Evolutionary conservation across 2,888 invertebrate species (phyloP).

Genomic region (Agapostemon virescens): DNA sequence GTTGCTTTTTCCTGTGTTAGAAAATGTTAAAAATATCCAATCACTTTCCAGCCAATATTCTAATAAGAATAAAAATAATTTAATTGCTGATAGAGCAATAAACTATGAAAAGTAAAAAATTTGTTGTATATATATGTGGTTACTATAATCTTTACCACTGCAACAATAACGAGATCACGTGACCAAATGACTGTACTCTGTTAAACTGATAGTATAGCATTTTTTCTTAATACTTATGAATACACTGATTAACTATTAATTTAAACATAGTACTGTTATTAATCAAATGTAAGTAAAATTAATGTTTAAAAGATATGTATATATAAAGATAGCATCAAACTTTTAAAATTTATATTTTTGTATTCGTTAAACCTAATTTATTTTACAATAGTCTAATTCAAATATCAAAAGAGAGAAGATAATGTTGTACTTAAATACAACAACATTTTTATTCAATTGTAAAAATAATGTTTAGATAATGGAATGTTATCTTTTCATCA

Average conservation of each 20-base stretch:
- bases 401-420: background rate
- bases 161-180: conserved; percentile 43
- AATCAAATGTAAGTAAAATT: background rate
- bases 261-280: background rate
- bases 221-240: background rate
- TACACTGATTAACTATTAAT: background rate
- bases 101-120: conserved; percentile 25
- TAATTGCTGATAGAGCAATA: conserved; percentile 13
- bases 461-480: background rate
- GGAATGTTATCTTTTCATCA: background rate
- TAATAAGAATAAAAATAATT: conserved; percentile 25
- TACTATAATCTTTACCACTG: conserved; percentile 43
- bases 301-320: background rate
- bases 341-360: background rate
- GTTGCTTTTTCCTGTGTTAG: conserved; percentile 6
- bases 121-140: conserved; percentile 28
- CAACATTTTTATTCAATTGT: background rate
- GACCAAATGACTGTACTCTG: conserved; percentile 18
- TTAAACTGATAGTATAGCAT: conserved; percentile 15
- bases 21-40: background rate
- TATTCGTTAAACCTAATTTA: background rate
- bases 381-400: background rate
- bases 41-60: background rate
- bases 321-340: background rate
- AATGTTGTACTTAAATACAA: background rate